These are phyloP conservation scores for Limnothrissa miodon DNA, from an alignment of 2,113 vertebrate species.

Conservation along the genomic window DNA sequence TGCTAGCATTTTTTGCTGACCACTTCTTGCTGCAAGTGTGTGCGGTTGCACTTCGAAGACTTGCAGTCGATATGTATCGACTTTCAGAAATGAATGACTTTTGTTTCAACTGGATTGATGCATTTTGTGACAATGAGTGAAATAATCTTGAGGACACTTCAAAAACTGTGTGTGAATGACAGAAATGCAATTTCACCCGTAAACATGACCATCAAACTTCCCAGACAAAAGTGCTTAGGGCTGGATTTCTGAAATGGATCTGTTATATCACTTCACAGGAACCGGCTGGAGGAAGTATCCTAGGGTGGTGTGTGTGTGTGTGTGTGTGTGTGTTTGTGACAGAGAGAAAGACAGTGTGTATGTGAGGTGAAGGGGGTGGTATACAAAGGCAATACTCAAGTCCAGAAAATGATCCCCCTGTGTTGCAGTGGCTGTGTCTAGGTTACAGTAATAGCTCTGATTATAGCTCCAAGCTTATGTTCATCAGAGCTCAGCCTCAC, in stretches of 20 bases:
- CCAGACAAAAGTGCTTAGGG: background rate
- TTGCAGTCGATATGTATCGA: background rate
- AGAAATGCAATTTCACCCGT: background rate
- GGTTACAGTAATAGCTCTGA: background rate
- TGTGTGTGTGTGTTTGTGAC: too few relatives aligned
- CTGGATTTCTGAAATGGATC: constrained; percentile 5
- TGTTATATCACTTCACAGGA: constrained; percentile 3
- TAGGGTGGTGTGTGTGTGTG: background rate
- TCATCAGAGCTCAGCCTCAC: background rate
- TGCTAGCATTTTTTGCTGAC: background rate
- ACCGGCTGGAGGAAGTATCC: background rate
- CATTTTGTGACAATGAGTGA: background rate
- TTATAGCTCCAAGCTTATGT: constrained; percentile 2
- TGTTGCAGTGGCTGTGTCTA: background rate
- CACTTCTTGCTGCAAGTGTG: background rate
- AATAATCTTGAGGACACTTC: background rate
- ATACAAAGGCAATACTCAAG: background rate
- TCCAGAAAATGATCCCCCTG: background rate
- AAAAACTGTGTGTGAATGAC: background rate
- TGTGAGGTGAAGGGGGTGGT: too few relatives aligned
- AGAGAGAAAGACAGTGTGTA: too few relatives aligned
- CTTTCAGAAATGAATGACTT: background rate
- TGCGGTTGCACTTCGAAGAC: background rate
- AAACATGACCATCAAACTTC: background rate
- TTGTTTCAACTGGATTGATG: background rate